A percentile compares a stretch with the other conserved stretches of the same genome.
phyloP scores from a whole-genome alignment of 1,140 invertebrate genomes.

The Cheumatopsyche charites region DNA sequence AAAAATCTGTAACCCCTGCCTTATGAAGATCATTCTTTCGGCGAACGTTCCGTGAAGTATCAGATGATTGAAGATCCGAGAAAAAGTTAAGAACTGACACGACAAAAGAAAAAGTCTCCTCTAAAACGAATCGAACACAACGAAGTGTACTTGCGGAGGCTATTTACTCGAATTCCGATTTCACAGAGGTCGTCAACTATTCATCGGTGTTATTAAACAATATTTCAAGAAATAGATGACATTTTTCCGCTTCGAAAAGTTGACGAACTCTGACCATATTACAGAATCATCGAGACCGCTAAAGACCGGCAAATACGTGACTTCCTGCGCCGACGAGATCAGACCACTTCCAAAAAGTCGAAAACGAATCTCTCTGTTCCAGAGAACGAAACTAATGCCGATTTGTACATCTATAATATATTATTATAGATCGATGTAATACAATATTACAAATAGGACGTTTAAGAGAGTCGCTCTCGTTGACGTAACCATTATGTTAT shows the following conservation, averaged over 20 bases:
- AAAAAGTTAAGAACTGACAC: constrained; percentile 17
- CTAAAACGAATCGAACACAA: constrained; percentile 29
- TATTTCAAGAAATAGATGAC: neutral
- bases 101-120: constrained; percentile 11
- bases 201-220: neutral
- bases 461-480: no score
- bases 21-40: constrained; percentile 14
- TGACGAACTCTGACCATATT: constrained; percentile 19
- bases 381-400: no score
- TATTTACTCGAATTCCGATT: constrained; percentile 20
- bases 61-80: constrained; percentile 21
- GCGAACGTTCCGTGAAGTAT: constrained; percentile 17
- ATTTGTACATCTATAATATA: neutral
- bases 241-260: constrained; percentile 13
- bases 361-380: constrained; percentile 12
- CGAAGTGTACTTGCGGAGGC: constrained; percentile 17
- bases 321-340: constrained; percentile 28
- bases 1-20: neutral
- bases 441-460: no score
- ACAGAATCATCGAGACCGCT: constrained; percentile 25
- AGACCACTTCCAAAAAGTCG: constrained; percentile 20
- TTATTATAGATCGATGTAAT: no score
- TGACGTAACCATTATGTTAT: no score
- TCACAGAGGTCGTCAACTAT: neutral
- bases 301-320: constrained; percentile 38